phyloP scores from a whole-genome alignment of 2,797 vertebrate species.

The Cottoperca gobio region DNA sequence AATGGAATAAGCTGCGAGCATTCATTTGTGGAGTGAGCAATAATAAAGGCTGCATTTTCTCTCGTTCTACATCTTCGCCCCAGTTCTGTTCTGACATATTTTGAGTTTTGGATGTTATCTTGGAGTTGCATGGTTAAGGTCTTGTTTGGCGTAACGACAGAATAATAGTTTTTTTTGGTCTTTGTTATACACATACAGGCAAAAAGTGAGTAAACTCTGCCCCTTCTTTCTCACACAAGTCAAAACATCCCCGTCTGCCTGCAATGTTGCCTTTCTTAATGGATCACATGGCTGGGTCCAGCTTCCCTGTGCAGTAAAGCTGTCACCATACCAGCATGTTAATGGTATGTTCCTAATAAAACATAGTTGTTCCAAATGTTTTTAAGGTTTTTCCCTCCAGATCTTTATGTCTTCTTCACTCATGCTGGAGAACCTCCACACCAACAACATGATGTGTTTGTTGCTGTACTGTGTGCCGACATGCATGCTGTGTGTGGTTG shows the following conservation, averaged over 20 bases:
- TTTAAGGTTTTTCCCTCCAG: too few species aligned
- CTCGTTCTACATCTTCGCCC: slow-evolving; percentile 41
- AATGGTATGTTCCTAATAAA: too few species aligned
- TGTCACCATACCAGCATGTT: too few species aligned
- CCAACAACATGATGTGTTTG: too few species aligned
- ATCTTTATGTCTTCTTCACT: too few species aligned
- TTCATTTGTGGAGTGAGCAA: slow-evolving; percentile 59
- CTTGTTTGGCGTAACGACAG: slow-evolving; percentile 17
- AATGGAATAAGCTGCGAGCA: slow-evolving; percentile 70
- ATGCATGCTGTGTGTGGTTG: too few species aligned
- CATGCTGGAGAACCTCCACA: too few species aligned
- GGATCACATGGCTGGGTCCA: slow-evolving; percentile 19
- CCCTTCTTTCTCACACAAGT: slow-evolving; percentile 43
- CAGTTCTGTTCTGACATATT: slow-evolving; percentile 52
- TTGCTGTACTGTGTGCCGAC: too few species aligned
- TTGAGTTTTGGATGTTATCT: slow-evolving; percentile 32
- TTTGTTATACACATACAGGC: not conserved
- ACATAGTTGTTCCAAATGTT: too few species aligned
- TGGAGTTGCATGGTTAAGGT: slow-evolving; percentile 14
- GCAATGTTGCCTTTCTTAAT: slow-evolving; percentile 38
- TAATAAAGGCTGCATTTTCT: slow-evolving; percentile 53
- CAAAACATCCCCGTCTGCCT: slow-evolving; percentile 19
- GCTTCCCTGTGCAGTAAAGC: too few species aligned
- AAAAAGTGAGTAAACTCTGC: slow-evolving; percentile 42
- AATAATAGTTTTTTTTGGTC: slow-evolving; percentile 28